Evolutionary conservation across 2,888 invertebrate species (phyloP), one percentile per base, ranked within the genome.

Genomic region (Lithophane semibrunnea): DNA sequence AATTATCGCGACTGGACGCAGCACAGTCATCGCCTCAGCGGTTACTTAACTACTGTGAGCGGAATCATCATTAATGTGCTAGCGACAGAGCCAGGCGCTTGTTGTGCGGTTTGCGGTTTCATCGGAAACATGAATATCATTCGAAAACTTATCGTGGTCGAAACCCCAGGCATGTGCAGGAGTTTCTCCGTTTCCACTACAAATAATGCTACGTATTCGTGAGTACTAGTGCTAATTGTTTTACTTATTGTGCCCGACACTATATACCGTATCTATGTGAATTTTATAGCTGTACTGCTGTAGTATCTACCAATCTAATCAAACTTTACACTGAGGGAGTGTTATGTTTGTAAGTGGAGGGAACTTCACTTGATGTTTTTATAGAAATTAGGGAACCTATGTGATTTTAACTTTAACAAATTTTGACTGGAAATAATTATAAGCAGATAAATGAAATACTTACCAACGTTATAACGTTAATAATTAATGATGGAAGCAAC

Each of bases 181-280:
- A 92, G 87, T 63, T 94, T 96, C 79, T 96, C 95, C 2, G 90
- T 93, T 75, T 93, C 95, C 60, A 73, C 93, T 24, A 75, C 84
- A 68, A 89, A 91, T 82, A 93, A 94, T 88, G 92, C 93, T 56
- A 92, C 88, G 80, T 91, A 94, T 88, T 93, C 94, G 96, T 96
- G 89, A 94, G 96, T 95, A 90, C 64, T 70, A 64, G 29, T 76
- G 70, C 67, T 77, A 65, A 24, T 84, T 83, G 5, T 49, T 69
- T 56, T 65, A 13, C 18, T 37, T 1, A 44, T 37, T 44, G 2
- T 58, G 13, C n/a, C 7, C 7, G 13, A 12, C 44, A 24, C 5
- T 70, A 21, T 8, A 44, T 13, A 0, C 13, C 10, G 13, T 37
- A 29, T 60, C 44, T 37, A 52, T 44, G 29, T 61, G 21, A 61